Evolutionary conservation across 2,888 invertebrate species (phyloP), one percentile per base, ranked within the genome.

Genomic region (Andrena marginata): DNA sequence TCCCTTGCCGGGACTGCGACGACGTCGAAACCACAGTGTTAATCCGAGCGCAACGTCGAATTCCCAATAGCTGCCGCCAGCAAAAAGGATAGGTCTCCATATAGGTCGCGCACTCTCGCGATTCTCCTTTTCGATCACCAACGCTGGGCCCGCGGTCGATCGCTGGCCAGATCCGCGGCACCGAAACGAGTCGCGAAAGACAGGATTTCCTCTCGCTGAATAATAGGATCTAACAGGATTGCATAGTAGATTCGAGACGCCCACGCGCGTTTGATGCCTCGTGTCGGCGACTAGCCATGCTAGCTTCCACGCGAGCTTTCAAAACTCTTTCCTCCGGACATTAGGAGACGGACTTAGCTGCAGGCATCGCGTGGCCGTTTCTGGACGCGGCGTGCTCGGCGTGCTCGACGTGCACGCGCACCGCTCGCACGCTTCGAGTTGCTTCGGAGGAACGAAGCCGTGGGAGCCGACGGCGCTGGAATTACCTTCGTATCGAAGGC

Each of bases 1-100:
- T 77, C 26, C 77, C 77, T 60, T 63, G 26, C 64, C 20, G 54
- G 68, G 75, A 29, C 20, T 42, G 54, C 7, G 23, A 4, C 69
- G 49, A 16, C 59, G 48, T 26, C 68, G 49, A 60, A 60, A 59
- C 31, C 74, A 2, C 48, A 29, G 10, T 29, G 59, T 59, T 23
- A 23, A 48, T 48, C 31, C 67, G 48, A 48, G 56, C 48, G 42
- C 56, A 20, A 67, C 72, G 26, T 33, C 72, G 35, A 33, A 67
- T 74, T 67, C 67, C 42, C 42, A 42, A 42, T 42, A 42, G 42
- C 42, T 16, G 42, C 42, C 4, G 16, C 42, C 13, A 16, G 42
- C 13, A 5, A 16, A 42, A 42, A 4, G 42, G 16, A 42, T 42
- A 42, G 42, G 4, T 5, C 16, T 42, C 42, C 42, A 42, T 16